These are phyloP conservation scores for Pteromalus puparum DNA, from an alignment of 1,140 invertebrate genomes.

Conservation along the genomic window DNA sequence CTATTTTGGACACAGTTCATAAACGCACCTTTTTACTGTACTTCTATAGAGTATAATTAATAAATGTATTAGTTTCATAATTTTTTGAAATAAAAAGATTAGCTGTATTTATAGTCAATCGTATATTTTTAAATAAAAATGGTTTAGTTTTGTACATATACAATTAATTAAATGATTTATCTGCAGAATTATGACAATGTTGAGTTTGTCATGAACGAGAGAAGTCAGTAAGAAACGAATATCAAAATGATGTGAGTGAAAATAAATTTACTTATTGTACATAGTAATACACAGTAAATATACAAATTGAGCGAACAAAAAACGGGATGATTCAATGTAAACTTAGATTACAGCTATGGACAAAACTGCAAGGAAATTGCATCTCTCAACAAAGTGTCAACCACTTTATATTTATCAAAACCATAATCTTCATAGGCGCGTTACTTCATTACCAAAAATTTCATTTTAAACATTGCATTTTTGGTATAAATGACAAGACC, in stretches of 20 bases:
- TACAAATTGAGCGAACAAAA: constrained; percentile 44
- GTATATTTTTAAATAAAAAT: constrained; percentile 41
- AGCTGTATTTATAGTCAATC: not conserved
- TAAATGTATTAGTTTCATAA: not conserved
- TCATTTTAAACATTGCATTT: constrained; percentile 16
- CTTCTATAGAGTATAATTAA: no score
- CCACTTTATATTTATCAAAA: constrained; percentile 35
- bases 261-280: constrained; percentile 51
- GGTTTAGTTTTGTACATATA: constrained; percentile 28
- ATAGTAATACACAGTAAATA: constrained; percentile 49
- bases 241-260: constrained; percentile 34
- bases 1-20: no score
- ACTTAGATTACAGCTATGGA: constrained; percentile 30
- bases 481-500: constrained; percentile 47
- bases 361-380: constrained; percentile 38
- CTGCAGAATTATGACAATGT: not conserved
- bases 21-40: no score
- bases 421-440: constrained; percentile 14
- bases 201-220: constrained; percentile 23
- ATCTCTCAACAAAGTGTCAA: not conserved
- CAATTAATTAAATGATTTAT: constrained; percentile 32
- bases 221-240: constrained; percentile 36
- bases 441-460: constrained; percentile 31
- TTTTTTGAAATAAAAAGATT: constrained; percentile 7
- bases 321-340: constrained; percentile 25